phyloP scores from a whole-genome alignment of 2,888 invertebrate genomes.

The Lycia hirtaria region DNA sequence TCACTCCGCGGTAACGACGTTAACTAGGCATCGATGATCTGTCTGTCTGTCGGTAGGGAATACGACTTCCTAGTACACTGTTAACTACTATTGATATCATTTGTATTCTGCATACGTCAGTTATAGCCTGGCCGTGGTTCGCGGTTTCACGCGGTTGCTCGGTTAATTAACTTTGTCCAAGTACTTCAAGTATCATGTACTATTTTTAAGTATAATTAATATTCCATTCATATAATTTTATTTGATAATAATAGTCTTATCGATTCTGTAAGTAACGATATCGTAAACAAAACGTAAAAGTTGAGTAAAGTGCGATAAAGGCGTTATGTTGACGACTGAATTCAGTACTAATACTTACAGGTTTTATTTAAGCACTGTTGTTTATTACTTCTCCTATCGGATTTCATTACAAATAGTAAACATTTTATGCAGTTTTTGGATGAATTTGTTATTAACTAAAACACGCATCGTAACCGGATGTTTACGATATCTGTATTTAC shows the following conservation, averaged over 20 bases:
- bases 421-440: neutral
- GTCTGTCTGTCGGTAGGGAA: neutral
- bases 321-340: slow-evolving; percentile 12
- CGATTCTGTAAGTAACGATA: neutral
- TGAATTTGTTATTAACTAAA: neutral
- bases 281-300: slow-evolving; percentile 13
- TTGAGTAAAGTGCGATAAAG: slow-evolving; percentile 6
- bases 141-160: too few relatives aligned
- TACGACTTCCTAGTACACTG: too few relatives aligned
- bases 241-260: slow-evolving; percentile 4
- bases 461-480: too few relatives aligned
- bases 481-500: too few relatives aligned
- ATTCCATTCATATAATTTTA: too few relatives aligned
- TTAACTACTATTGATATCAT: too few relatives aligned
- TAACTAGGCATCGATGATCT: neutral
- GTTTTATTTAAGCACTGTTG: neutral
- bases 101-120: too few relatives aligned
- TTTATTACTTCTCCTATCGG: neutral
- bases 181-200: too few relatives aligned
- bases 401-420: neutral
- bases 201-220: too few relatives aligned
- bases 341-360: slow-evolving; percentile 7
- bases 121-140: too few relatives aligned
- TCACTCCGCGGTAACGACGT: slow-evolving; percentile 6
- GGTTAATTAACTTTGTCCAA: too few relatives aligned